Conservation (phyloP, 2,888 invertebrate genomes). For the Lasioglossum lativentre region DNA sequence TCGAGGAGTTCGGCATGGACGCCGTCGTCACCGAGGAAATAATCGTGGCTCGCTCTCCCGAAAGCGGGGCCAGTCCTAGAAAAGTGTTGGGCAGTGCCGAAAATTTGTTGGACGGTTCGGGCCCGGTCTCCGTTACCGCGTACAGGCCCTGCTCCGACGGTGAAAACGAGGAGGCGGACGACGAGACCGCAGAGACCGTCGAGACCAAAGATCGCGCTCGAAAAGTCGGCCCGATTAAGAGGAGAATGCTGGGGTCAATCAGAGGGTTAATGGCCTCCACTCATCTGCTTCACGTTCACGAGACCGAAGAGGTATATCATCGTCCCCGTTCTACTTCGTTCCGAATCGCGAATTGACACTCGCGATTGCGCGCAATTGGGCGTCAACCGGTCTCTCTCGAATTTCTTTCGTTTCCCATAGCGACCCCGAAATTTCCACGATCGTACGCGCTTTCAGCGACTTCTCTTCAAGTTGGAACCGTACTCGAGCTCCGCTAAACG, state of each 20-base stretch:
- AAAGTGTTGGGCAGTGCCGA: background rate
- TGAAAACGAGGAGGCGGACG: slow-evolving; percentile 45
- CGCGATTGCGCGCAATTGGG: background rate
- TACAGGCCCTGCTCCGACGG: slow-evolving; percentile 75
- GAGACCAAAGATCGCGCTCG: slow-evolving; percentile 66
- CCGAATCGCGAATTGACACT: background rate
- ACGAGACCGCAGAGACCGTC: background rate
- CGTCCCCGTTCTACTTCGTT: slow-evolving; percentile 6
- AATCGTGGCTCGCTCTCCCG: background rate
- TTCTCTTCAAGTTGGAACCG: background rate
- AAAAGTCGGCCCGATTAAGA: slow-evolving; percentile 79
- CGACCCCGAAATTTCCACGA: background rate
- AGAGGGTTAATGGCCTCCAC: slow-evolving; percentile 82
- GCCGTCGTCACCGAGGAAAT: slow-evolving; percentile 33
- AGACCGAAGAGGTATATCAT: slow-evolving; percentile 79
- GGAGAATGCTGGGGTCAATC: slow-evolving; percentile 83
- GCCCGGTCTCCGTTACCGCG: slow-evolving; percentile 77
- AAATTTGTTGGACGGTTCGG: slow-evolving; percentile 48
- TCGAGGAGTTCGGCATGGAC: slow-evolving; percentile 78
- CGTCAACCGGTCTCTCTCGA: background rate
- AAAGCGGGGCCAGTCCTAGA: background rate
- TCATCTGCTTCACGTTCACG: slow-evolving; percentile 80
- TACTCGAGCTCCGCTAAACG: background rate
- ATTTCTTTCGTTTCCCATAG: background rate
- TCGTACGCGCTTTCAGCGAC: background rate